A percentile compares a stretch with the other conserved stretches of the same genome.
Evolutionary conservation across 1,140 invertebrate genomes (phyloP).

Genomic region (Telenomus remus): DNA sequence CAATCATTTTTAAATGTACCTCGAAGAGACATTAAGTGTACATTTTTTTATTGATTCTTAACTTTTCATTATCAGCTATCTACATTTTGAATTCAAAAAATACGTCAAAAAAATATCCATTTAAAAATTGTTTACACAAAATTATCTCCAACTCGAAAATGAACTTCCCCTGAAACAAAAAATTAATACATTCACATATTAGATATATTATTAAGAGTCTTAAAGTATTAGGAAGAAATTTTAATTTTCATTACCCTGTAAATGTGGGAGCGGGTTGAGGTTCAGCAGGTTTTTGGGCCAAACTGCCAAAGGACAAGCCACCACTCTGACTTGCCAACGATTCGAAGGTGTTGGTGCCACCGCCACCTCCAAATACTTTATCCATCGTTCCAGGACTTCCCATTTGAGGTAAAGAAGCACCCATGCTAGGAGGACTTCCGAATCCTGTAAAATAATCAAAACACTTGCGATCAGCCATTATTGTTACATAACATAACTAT

Average conservation of each 20-base stretch:
- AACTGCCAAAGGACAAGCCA: conserved; percentile 69
- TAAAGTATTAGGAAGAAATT: background rate
- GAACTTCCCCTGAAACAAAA: conserved; percentile 67
- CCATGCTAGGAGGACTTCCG: conserved; percentile 64
- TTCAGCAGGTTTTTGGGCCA: conserved; percentile 69
- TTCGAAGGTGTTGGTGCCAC: conserved; percentile 67
- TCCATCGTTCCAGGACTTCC: conserved; percentile 59
- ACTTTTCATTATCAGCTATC: too few species aligned
- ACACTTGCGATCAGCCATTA: too few species aligned
- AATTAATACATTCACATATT: conserved; percentile 11
- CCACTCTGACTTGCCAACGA: conserved; percentile 65
- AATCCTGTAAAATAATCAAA: conserved; percentile 62
- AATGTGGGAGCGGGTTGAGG: conserved; percentile 66
- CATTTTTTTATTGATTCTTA: too few species aligned
- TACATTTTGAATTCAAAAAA: too few species aligned
- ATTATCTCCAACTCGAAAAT: conserved; percentile 69
- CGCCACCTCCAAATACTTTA: conserved; percentile 66
- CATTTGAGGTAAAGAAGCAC: conserved; percentile 54
- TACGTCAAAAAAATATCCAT: too few species aligned
- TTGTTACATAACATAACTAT: background rate
- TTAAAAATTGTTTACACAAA: too few species aligned
- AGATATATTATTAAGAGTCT: background rate
- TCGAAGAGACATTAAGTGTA: too few species aligned
- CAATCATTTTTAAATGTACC: too few species aligned
- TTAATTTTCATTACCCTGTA: conserved; percentile 58